Conservation (phyloP, 2,797 vertebrate species). For the Myotis vivesi region DNA sequence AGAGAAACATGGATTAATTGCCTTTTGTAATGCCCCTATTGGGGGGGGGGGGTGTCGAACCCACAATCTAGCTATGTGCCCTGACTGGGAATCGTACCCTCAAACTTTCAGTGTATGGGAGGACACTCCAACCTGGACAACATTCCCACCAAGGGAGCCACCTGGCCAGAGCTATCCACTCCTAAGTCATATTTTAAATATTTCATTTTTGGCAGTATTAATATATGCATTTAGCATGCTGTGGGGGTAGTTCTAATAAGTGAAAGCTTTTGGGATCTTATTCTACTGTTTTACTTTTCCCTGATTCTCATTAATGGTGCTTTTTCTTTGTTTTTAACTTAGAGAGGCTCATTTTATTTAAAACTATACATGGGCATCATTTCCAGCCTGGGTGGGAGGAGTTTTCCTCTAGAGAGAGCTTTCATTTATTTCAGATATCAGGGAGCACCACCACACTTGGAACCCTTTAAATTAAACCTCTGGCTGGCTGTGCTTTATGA, state of each 20-base stretch:
- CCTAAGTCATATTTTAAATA: not conserved
- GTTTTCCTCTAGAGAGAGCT: constrained; percentile 1
- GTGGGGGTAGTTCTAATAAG: not conserved
- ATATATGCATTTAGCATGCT: not conserved
- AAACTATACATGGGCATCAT: not conserved
- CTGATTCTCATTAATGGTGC: not conserved
- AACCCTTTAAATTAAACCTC: not conserved
- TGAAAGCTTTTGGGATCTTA: not conserved
- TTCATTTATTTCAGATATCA: not conserved
- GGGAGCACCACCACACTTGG: not conserved
- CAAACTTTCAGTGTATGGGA: not conserved
- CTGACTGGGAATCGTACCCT: not conserved
- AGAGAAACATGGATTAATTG: not conserved
- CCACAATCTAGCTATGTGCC: not conserved
- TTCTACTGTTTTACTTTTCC: not conserved
- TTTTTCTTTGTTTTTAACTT: not conserved
- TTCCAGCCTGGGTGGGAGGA: not conserved
- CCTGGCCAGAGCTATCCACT: not conserved
- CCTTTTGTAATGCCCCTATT: not conserved
- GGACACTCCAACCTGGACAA: not conserved
- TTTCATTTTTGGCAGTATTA: not conserved
- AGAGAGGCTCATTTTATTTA: not conserved
- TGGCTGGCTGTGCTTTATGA: not conserved
- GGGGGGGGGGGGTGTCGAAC: not conserved
- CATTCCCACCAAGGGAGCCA: not conserved